phyloP scores from a whole-genome alignment of 1,140 invertebrate genomes.

The Conopomorpha cramerella region DNA sequence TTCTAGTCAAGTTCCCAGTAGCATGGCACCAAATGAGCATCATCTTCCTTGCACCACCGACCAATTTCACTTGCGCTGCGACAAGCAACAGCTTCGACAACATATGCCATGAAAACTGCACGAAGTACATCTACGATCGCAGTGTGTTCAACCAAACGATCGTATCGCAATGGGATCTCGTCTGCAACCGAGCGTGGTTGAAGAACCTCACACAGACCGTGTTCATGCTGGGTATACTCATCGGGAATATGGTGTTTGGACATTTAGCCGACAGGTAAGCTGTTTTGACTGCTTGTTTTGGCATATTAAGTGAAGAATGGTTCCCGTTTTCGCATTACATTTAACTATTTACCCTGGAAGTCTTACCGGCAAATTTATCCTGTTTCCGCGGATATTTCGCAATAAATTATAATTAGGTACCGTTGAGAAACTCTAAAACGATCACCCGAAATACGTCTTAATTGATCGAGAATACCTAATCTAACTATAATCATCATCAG shows the following conservation, averaged over 20 bases:
- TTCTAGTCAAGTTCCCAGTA: slow-evolving; percentile 72
- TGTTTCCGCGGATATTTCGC: too few species aligned
- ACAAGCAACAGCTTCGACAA: slow-evolving; percentile 28
- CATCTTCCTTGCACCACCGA: slow-evolving; percentile 68
- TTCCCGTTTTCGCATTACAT: too few species aligned
- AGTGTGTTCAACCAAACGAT: slow-evolving; percentile 72
- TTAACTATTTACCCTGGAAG: too few species aligned
- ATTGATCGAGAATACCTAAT: too few species aligned
- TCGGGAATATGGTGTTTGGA: slow-evolving; percentile 74
- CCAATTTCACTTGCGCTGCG: slow-evolving; percentile 39
- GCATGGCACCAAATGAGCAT: slow-evolving; percentile 74
- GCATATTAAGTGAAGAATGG: too few species aligned
- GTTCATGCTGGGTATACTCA: slow-evolving; percentile 76
- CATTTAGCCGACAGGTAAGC: slow-evolving; percentile 74
- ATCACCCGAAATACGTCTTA: too few species aligned
- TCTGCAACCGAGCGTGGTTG: slow-evolving; percentile 67
- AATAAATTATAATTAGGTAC: too few species aligned
- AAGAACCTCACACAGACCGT: slow-evolving; percentile 73
- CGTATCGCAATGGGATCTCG: slow-evolving; percentile 74
- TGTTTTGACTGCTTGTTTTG: too few species aligned
- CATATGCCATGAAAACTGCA: slow-evolving; percentile 54
- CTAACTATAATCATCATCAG: too few species aligned
- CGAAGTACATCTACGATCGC: slow-evolving; percentile 63
- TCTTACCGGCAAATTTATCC: too few species aligned
- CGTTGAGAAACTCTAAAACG: too few species aligned